Evolutionary conservation across 2,797 vertebrate genomes (phyloP).

Genomic region (Propithecus deckenii): DNA sequence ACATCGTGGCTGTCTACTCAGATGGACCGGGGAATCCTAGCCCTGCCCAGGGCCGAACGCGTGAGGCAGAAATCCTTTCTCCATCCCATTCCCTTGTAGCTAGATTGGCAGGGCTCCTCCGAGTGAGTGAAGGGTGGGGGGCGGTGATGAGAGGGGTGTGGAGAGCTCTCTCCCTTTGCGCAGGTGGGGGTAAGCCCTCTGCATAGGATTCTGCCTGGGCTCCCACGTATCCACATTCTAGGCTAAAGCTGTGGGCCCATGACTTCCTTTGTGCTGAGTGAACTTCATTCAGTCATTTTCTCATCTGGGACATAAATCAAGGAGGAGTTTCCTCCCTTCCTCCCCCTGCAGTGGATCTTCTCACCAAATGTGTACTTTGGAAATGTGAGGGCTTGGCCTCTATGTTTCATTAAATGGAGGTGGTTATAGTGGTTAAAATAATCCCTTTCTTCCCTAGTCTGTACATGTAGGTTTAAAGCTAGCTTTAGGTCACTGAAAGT

Average conservation of each 20-base stretch:
- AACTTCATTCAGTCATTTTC: background rate
- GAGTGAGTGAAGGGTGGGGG: background rate
- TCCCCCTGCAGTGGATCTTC: background rate
- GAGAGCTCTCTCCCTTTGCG: background rate
- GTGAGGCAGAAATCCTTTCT: constrained; percentile 83
- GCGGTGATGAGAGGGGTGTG: background rate
- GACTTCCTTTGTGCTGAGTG: background rate
- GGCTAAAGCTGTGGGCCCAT: background rate
- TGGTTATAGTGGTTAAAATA: background rate
- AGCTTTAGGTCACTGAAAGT: background rate
- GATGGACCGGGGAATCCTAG: constrained; percentile 90
- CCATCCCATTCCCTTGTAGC: background rate
- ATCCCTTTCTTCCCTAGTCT: background rate
- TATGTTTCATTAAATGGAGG: background rate
- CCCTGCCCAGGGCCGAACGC: constrained; percentile 90
- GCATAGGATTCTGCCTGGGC: background rate
- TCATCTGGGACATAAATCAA: background rate
- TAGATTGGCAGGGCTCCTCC: background rate
- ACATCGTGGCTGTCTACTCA: constrained; percentile 90
- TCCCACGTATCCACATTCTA: background rate
- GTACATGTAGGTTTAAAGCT: background rate
- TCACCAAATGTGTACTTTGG: background rate
- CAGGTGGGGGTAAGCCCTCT: background rate
- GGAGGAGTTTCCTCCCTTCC: background rate
- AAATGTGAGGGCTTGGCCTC: background rate